phyloP scores from a whole-genome alignment of 2,888 invertebrate species.

The Lottia gigantea region DNA sequence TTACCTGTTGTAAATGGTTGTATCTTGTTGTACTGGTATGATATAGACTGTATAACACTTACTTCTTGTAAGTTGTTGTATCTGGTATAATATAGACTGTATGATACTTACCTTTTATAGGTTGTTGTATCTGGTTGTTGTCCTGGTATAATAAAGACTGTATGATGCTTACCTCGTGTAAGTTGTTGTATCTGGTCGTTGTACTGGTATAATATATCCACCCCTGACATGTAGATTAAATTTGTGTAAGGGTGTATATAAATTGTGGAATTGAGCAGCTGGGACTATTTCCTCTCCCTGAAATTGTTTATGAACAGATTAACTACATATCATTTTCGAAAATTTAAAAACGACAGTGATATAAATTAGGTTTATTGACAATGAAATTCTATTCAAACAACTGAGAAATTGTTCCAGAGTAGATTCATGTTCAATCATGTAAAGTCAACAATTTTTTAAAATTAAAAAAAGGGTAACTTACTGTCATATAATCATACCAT shows the following conservation, averaged over 20 bases:
- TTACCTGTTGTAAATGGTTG: too few relatives aligned
- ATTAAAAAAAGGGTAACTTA: background rate
- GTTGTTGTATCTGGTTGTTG: constrained; percentile 74
- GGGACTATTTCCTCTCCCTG: constrained; percentile 24
- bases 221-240: constrained; percentile 76
- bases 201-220: constrained; percentile 78
- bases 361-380: too few relatives aligned
- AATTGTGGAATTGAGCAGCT: constrained; percentile 21
- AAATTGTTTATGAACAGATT: background rate
- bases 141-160: constrained; percentile 67
- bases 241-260: constrained; percentile 74
- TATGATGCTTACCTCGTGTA: constrained; percentile 33
- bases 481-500: constrained; percentile 61
- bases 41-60: background rate
- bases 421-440: background rate
- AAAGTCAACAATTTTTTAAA: background rate
- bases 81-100: too few relatives aligned
- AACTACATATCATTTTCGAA: too few relatives aligned
- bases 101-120: constrained; percentile 31
- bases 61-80: too few relatives aligned
- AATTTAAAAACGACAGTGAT: background rate
- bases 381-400: background rate
- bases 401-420: background rate
- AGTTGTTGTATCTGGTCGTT: constrained; percentile 72
- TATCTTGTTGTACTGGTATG: too few relatives aligned